These are phyloP conservation scores for Premnoplex brunnescens DNA, from an alignment of 2,797 vertebrate species.

Conservation along the genomic window DNA sequence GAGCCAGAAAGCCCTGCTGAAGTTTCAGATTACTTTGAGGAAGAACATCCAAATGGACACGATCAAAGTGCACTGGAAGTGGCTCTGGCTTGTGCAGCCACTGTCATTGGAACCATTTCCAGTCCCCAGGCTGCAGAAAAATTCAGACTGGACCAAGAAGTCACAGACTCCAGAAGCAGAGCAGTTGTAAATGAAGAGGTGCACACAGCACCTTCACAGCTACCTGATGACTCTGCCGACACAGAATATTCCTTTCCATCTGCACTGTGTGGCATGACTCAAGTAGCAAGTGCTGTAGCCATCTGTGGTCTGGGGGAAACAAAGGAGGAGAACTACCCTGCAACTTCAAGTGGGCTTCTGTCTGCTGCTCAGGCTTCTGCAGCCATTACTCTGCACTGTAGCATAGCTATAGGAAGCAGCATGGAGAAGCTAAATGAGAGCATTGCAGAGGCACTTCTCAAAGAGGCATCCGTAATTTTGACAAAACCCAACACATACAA, in stretches of 20 bases:
- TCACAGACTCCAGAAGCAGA: neutral
- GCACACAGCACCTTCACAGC: constrained; percentile 39
- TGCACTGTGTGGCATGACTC: constrained; percentile 90
- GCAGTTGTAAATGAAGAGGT: constrained; percentile 46
- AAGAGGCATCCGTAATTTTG: constrained; percentile 85
- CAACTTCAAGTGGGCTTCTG: constrained; percentile 80
- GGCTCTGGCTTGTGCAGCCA: constrained; percentile 92
- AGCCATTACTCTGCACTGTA: constrained; percentile 81
- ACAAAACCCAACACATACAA: constrained; percentile 81
- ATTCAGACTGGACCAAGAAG: constrained; percentile 79
- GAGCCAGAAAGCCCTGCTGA: constrained; percentile 68
- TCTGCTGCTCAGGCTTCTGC: constrained; percentile 83
- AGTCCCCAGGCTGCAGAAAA: constrained; percentile 87
- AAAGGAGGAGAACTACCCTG: constrained; percentile 72
- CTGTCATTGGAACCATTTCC: constrained; percentile 91
- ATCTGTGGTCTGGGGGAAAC: constrained; percentile 84
- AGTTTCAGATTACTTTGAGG: constrained; percentile 33
- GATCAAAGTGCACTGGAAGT: constrained; percentile 86
- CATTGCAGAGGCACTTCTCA: constrained; percentile 87
- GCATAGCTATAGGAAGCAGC: constrained; percentile 80
- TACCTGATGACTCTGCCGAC: neutral
- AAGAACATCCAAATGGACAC: constrained; percentile 59
- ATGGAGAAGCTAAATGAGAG: constrained; percentile 83
- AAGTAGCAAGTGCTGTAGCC: constrained; percentile 89
- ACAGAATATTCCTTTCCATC: constrained; percentile 86